Evolutionary conservation across 2,113 vertebrate genomes (phyloP).

Genomic region (Osmerus eperlanus): DNA sequence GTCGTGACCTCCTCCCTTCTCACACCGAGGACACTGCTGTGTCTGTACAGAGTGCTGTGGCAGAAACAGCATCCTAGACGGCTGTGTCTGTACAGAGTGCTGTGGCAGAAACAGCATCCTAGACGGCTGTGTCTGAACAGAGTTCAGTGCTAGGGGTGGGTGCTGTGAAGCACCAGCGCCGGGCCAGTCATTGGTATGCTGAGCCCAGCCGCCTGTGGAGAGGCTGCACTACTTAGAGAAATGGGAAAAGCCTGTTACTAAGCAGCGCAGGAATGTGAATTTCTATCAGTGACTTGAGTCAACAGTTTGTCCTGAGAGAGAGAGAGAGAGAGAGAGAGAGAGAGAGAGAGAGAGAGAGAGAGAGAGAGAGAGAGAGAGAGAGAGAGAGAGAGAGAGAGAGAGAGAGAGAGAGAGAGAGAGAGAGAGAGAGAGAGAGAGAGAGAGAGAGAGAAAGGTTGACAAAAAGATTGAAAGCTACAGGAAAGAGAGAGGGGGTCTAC

Average conservation of each 20-base stretch:
- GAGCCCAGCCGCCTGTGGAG: conserved; percentile 38
- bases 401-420: conserved; percentile 1
- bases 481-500: background rate
- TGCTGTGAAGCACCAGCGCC: too few species aligned
- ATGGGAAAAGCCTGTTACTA: conserved; percentile 37
- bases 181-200: background rate
- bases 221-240: conserved; percentile 40
- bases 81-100: too few species aligned
- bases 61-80: too few species aligned
- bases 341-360: conserved; percentile 2
- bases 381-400: background rate
- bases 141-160: too few species aligned
- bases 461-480: background rate
- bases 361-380: background rate
- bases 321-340: background rate
- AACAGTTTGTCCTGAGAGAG: conserved; percentile 26
- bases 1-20: too few species aligned
- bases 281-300: conserved; percentile 23
- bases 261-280: conserved; percentile 34
- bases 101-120: too few species aligned
- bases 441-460: background rate
- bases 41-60: too few species aligned
- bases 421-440: conserved; percentile 1
- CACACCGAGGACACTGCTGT: too few species aligned
- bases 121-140: too few species aligned